Conservation (phyloP, 2,113 vertebrate species). For the Malurus cyaneus region DNA sequence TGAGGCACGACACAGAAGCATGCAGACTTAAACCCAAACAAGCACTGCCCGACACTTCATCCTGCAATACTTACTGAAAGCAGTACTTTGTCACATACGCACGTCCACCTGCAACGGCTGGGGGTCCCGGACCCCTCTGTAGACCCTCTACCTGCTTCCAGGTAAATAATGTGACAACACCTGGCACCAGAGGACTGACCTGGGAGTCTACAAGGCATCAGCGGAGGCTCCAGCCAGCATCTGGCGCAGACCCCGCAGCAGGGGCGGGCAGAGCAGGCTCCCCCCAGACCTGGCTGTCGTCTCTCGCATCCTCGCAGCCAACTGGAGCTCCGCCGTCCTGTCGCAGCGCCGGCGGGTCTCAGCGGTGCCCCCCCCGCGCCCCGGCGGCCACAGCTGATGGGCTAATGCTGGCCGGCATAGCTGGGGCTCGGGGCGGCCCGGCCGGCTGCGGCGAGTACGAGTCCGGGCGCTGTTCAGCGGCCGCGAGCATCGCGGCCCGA, state of each 20-base stretch:
- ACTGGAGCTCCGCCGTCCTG: not conserved
- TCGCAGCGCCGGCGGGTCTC: not conserved
- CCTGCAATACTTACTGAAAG: not conserved
- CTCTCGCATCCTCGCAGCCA: slow-evolving; percentile 17
- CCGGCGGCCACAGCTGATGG: not conserved
- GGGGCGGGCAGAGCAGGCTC: not conserved
- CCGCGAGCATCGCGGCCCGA: not conserved
- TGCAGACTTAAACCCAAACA: not conserved
- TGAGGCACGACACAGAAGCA: not conserved
- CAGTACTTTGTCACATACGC: not conserved
- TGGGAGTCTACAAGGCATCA: not conserved
- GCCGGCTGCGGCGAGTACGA: not conserved
- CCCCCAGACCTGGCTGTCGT: not conserved
- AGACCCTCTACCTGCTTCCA: not conserved
- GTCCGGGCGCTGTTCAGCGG: not conserved
- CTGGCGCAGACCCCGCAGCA: not conserved
- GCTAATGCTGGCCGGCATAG: not conserved
- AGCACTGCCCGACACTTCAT: not conserved
- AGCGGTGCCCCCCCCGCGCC: not conserved
- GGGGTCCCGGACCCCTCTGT: not conserved
- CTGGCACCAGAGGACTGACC: not conserved
- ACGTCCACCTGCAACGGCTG: not conserved
- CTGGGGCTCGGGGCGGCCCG: not conserved
- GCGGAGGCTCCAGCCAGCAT: not conserved
- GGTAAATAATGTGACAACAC: not conserved